Conservation (phyloP, 2,888 invertebrate species). For the Alloscopus bannaensis region DNA sequence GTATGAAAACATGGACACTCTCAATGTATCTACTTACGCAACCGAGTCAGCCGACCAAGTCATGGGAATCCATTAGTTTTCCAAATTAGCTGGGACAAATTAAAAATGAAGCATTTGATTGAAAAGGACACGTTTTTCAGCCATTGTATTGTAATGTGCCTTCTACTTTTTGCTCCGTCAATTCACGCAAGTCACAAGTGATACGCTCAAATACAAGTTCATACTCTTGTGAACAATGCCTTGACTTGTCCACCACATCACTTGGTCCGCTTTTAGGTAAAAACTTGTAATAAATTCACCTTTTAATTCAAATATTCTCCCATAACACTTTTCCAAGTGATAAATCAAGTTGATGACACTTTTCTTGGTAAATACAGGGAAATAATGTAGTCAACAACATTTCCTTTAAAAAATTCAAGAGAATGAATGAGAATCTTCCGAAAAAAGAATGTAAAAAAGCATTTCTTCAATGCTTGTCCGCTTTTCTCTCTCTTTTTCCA, state of each 20-base stretch:
- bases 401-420: slow-evolving; percentile 41
- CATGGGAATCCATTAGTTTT: slow-evolving; percentile 66
- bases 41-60: slow-evolving; percentile 34
- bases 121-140: slow-evolving; percentile 68
- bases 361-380: slow-evolving; percentile 58
- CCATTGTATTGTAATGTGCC: slow-evolving; percentile 62
- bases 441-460: slow-evolving; percentile 60
- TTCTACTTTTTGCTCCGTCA: slow-evolving; percentile 19
- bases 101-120: slow-evolving; percentile 67
- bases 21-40: neutral
- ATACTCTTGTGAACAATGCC: slow-evolving; percentile 34
- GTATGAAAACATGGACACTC: too few species aligned
- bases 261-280: neutral
- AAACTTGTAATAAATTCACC: slow-evolving; percentile 48
- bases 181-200: slow-evolving; percentile 34
- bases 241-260: slow-evolving; percentile 20
- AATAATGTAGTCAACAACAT: slow-evolving; percentile 60
- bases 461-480: neutral
- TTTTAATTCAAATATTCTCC: slow-evolving; percentile 61
- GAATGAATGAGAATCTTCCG: slow-evolving; percentile 61
- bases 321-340: slow-evolving; percentile 53
- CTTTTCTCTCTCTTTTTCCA: neutral
- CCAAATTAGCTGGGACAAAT: slow-evolving; percentile 67
- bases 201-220: neutral
- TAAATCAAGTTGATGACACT: slow-evolving; percentile 63